A percentile compares a stretch with the other conserved stretches of the same genome.
Conservation (phyloP, 1,140 invertebrate genomes). For the Formica exsecta region DNA sequence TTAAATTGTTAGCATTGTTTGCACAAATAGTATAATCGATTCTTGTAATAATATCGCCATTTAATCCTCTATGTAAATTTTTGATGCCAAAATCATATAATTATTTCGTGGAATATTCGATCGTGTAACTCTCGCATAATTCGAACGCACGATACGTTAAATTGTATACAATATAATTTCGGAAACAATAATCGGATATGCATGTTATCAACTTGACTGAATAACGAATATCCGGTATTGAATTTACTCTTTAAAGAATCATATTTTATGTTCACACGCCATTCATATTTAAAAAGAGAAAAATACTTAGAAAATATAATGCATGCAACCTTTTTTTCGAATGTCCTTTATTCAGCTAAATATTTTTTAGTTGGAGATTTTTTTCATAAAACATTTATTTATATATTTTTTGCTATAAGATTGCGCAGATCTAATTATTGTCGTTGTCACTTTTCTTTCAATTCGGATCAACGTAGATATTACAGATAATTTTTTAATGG, state of each 20-base stretch:
- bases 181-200: conserved; percentile 24
- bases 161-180: conserved; percentile 34
- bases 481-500: not conserved
- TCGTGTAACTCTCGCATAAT: conserved; percentile 25
- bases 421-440: not conserved
- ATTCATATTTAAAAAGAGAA: conserved; percentile 3
- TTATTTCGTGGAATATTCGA: conserved; percentile 44
- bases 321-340: not conserved
- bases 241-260: conserved; percentile 21
- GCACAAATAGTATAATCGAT: conserved; percentile 11
- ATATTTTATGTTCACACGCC: not conserved
- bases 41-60: conserved; percentile 37
- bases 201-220: not conserved
- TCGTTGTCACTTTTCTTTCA: not conserved
- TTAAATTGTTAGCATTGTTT: conserved; percentile 25
- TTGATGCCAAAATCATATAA: conserved; percentile 49
- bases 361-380: conserved; percentile 1
- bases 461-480: not conserved
- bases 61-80: conserved; percentile 58
- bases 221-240: not conserved
- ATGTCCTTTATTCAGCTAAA: conserved; percentile 5
- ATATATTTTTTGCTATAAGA: not conserved
- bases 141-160: conserved; percentile 37
- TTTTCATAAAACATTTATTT: not conserved
- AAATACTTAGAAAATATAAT: not conserved